phyloP scores from a whole-genome alignment of 2,888 invertebrate species.

The Thecocarcelia acutangulata region DNA sequence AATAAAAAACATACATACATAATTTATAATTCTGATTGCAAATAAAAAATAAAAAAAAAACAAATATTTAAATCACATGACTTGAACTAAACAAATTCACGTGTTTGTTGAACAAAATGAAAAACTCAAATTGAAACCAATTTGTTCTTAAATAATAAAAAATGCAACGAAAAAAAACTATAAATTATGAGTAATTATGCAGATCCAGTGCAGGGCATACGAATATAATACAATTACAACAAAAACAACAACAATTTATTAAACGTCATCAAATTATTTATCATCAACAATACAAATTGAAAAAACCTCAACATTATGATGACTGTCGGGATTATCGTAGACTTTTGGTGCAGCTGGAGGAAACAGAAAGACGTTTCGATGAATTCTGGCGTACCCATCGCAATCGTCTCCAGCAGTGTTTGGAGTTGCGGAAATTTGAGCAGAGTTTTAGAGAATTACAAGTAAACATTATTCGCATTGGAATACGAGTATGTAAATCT shows the following conservation, averaged over 20 bases:
- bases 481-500: not conserved
- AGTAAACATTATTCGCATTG: slow-evolving; percentile 82
- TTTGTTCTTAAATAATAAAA: slow-evolving; percentile 17
- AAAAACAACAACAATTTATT: slow-evolving; percentile 64
- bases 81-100: slow-evolving; percentile 28
- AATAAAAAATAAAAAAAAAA: slow-evolving; percentile 26
- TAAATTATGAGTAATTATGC: slow-evolving; percentile 71
- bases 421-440: slow-evolving; percentile 95
- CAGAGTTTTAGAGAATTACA: slow-evolving; percentile 96
- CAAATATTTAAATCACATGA: slow-evolving; percentile 36
- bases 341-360: slow-evolving; percentile 94
- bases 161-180: not conserved
- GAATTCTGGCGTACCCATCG: slow-evolving; percentile 97
- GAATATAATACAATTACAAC: slow-evolving; percentile 69
- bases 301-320: slow-evolving; percentile 80
- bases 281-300: slow-evolving; percentile 79
- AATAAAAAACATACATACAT: slow-evolving; percentile 18
- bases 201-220: slow-evolving; percentile 82
- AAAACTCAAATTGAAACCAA: slow-evolving; percentile 29
- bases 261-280: slow-evolving; percentile 78
- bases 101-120: slow-evolving; percentile 26
- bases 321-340: slow-evolving; percentile 84
- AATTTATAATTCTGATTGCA: slow-evolving; percentile 20
- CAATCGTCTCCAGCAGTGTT: slow-evolving; percentile 92
- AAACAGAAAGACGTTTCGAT: slow-evolving; percentile 96